Percentiles rank a stretch among this genome's conserved stretches.
These are phyloP conservation scores for Ascidia mentula DNA, from an alignment of 23 tunicate species.

Conservation along the genomic window DNA sequence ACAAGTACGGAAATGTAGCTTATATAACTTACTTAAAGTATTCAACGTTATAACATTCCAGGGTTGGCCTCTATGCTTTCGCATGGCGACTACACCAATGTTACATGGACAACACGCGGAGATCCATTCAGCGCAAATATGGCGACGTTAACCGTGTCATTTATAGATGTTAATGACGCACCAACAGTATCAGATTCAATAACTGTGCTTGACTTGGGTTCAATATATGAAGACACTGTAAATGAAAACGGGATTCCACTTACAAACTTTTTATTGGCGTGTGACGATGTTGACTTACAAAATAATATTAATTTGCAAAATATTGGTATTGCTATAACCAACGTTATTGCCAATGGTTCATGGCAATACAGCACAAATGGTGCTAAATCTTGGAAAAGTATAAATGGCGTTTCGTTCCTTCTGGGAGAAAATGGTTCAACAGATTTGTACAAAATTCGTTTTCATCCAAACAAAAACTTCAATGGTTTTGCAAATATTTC, in stretches of 20 bases:
- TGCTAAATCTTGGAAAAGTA: constrained; percentile 13
- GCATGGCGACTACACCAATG: constrained; percentile 38
- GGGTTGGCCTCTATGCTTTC: constrained; percentile 18
- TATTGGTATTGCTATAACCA: constrained; percentile 33
- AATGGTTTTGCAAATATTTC: constrained; percentile 11
- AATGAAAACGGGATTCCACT: constrained; percentile 10
- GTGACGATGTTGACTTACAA: constrained; percentile 29
- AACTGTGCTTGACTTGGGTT: background rate
- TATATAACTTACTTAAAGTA: no score
- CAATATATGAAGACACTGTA: constrained; percentile 24
- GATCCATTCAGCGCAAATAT: constrained; percentile 36
- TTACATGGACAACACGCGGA: constrained; percentile 22
- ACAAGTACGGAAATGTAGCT: no score
- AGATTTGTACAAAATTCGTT: constrained; percentile 4
- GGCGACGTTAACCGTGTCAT: constrained; percentile 21
- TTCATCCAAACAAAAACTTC: constrained; percentile 23
- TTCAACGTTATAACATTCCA: background rate
- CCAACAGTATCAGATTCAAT: constrained; percentile 4
- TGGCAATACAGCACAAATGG: constrained; percentile 29
- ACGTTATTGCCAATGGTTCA: constrained; percentile 9
- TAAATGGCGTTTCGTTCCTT: constrained; percentile 5
- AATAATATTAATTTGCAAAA: constrained; percentile 15
- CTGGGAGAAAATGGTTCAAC: constrained; percentile 30
- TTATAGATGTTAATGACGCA: constrained; percentile 43
- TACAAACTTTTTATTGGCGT: constrained; percentile 12